Conservation (phyloP, 1,140 invertebrate species). For the Euwallacea fornicatus region DNA sequence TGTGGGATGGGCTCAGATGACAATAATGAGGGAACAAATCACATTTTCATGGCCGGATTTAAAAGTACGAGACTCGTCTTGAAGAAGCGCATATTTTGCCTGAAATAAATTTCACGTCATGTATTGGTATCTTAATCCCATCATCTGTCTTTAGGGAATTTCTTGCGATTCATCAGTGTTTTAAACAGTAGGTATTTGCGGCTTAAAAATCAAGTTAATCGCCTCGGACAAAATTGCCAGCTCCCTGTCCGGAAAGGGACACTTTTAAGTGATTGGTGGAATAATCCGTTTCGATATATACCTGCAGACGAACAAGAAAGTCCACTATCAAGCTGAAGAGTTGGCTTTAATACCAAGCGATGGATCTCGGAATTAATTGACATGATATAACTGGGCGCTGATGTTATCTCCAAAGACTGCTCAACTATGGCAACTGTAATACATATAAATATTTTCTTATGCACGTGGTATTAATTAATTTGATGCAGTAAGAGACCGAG, state of each 20-base stretch:
- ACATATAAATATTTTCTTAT: conserved; percentile 34
- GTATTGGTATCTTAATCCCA: not conserved
- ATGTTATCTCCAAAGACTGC: conserved; percentile 27
- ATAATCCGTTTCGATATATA: conserved; percentile 32
- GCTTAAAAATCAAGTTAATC: conserved; percentile 13
- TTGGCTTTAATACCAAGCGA: conserved; percentile 15
- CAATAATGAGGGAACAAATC: not conserved
- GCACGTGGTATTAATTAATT: conserved; percentile 21
- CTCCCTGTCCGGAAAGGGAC: conserved; percentile 6
- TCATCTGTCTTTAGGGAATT: not conserved
- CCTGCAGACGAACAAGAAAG: conserved; percentile 22
- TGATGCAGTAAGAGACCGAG: not conserved
- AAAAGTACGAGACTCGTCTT: not conserved
- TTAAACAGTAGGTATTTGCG: conserved; percentile 14
- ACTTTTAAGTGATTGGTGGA: conserved; percentile 25
- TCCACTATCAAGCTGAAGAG: conserved; percentile 5
- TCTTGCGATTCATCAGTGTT: conserved; percentile 2
- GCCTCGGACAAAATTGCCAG: conserved; percentile 10
- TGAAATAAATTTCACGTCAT: not conserved
- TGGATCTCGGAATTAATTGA: conserved; percentile 27
- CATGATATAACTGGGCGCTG: conserved; percentile 27
- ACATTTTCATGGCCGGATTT: not conserved
- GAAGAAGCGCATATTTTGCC: not conserved
- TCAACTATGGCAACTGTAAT: conserved; percentile 30
- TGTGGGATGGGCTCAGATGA: not conserved